Percentiles rank a stretch among this genome's conserved stretches.
phyloP scores from a whole-genome alignment of 64 coral and sea anemone genomes.

The Exaiptasia diaphana region DNA sequence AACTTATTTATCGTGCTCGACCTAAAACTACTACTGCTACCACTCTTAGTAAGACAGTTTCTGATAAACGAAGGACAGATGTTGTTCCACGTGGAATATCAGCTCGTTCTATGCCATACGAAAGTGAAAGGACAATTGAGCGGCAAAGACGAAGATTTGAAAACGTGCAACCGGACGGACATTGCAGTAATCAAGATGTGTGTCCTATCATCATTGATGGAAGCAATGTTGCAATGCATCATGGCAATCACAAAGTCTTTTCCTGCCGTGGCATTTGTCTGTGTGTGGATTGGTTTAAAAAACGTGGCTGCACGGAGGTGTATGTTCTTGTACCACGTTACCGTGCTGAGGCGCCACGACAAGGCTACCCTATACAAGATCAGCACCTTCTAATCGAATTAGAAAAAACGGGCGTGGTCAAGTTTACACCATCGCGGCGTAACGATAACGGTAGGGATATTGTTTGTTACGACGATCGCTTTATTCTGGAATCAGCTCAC shows the following conservation, averaged over 20 bases:
- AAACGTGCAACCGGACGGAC: not conserved
- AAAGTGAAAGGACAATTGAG: not conserved
- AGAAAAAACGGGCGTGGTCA: conserved; percentile 47
- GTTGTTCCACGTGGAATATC: not conserved
- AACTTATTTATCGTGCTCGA: conserved; percentile 26
- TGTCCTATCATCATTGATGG: conserved; percentile 73
- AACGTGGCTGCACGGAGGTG: conserved; percentile 81
- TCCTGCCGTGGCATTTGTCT: conserved; percentile 86
- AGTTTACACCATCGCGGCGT: conserved; percentile 84
- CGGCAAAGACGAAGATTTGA: not conserved
- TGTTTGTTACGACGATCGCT: conserved; percentile 95
- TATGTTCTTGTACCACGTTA: conserved; percentile 86
- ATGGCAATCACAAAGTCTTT: conserved; percentile 88
- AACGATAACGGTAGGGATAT: conserved; percentile 64
- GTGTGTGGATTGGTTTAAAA: conserved; percentile 82
- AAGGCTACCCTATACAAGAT: conserved; percentile 61
- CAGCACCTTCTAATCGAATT: conserved; percentile 67
- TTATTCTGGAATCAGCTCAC: conserved; percentile 68
- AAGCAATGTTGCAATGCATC: conserved; percentile 83
- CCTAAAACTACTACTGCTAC: not conserved
- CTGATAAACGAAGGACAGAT: not conserved
- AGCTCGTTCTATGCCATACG: too few relatives aligned
- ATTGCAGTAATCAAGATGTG: too few relatives aligned
- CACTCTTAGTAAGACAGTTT: not conserved
- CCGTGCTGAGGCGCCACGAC: conserved; percentile 52